Evolutionary conservation across 2,797 vertebrate species (phyloP), one percentile per base, ranked within the genome.

Genomic region (Eurystomus glaucurus): DNA sequence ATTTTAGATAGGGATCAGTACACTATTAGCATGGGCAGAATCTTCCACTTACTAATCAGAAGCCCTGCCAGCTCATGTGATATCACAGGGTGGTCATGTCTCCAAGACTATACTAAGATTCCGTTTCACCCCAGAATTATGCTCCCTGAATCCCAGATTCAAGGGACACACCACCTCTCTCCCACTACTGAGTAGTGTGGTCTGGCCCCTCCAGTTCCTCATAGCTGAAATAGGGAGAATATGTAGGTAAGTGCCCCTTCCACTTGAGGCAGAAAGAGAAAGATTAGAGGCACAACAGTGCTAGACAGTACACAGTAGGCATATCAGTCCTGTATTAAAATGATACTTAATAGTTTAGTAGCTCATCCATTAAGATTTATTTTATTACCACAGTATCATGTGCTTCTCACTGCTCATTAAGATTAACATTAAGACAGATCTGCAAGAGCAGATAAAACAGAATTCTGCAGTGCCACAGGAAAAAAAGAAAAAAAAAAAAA

Each of bases 331-430:
- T 57, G 52, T 35, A 78, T 33, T 82, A 91, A 69, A 93, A 76
- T 39, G 72, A n/a, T 37, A 76, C 62, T 90, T 92, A 50, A 68
- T 51, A 55, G 74, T 68, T 96, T 39, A 75, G 65, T 64, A 82
- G 84, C 58, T 96, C 81, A 82, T 85, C 39, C 75, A 89, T 85
- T 94, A 89, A 72, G 45, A 87, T 52, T 85, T 25, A 45, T 58
- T 92, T 93, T 93, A 92, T 91, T 91, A 92, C 46, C 78, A 92
- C 60, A 77, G 70, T 55, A 89, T 93, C 91, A 91, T 83, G 82
- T 64, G 48, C 55, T 92, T 16, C 86, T 95, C 62, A 29, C 26
- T 85, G 58, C 88, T 94, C 79, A 91, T 89, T 87, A 85, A 78
- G 58, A 74, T 39, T 79, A 85, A 78, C 54, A 74, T 43, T 79